These are phyloP conservation scores for Amblyjoppa fuscipennis DNA, from an alignment of 2,888 invertebrate species.

Conservation along the genomic window DNA sequence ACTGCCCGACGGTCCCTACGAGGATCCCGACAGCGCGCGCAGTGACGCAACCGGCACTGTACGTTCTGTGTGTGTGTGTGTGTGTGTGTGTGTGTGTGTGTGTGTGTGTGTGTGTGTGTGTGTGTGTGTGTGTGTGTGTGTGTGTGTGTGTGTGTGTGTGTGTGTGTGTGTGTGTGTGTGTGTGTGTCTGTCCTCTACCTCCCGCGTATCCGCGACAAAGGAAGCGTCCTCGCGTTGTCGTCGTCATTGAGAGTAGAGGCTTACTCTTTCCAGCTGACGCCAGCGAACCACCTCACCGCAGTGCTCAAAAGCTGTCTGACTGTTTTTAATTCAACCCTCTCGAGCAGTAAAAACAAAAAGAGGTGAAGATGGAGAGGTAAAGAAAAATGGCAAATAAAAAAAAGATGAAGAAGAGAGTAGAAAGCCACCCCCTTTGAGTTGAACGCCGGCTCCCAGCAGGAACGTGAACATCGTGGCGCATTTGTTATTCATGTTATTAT, in stretches of 20 bases:
- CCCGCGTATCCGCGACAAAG: conserved; percentile 19
- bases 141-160: conserved; percentile 19
- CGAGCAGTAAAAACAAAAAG: conserved; percentile 28
- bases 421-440: conserved; percentile 43
- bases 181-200: not conserved
- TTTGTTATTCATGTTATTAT: conserved; percentile 57
- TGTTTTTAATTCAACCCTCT: conserved; percentile 60
- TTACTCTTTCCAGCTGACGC: conserved; percentile 1
- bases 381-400: not conserved
- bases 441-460: conserved; percentile 24
- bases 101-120: not conserved
- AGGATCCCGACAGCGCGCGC: conserved; percentile 64
- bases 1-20: conserved; percentile 79
- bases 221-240: conserved; percentile 20
- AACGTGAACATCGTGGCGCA: conserved; percentile 13
- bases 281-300: not conserved
- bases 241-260: conserved; percentile 2
- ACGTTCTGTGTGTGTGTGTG: conserved; percentile 37
- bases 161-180: not conserved
- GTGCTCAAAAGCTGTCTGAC: conserved; percentile 38
- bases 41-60: conserved; percentile 74
- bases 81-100: not conserved
- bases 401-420: not conserved
- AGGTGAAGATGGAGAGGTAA: conserved; percentile 11
- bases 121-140: conserved; percentile 20